Conservation (phyloP, 2,113 vertebrate species). For the Falcunculus frontatus region DNA sequence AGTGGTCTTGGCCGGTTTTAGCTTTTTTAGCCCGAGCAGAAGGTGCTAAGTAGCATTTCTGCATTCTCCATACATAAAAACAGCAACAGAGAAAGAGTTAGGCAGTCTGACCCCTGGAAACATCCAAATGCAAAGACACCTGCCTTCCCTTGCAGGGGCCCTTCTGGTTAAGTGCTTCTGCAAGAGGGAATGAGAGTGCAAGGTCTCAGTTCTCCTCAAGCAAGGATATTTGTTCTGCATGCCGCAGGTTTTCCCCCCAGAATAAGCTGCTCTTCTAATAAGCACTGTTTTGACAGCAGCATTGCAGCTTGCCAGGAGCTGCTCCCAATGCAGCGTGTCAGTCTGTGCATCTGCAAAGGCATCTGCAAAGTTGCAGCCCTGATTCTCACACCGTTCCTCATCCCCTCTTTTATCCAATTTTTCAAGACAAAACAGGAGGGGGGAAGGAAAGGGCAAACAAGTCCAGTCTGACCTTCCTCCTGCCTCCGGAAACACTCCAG, state of each 20-base stretch:
- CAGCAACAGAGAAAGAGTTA: not conserved
- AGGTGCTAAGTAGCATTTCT: not conserved
- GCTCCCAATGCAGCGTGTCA: not conserved
- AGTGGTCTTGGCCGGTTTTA: not conserved
- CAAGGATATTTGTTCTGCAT: not conserved
- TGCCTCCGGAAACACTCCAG: not conserved
- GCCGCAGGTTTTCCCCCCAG: not conserved
- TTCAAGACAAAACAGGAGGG: not conserved
- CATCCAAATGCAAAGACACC: not conserved
- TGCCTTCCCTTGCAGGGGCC: not conserved
- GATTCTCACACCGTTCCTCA: not conserved
- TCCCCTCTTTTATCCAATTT: not conserved
- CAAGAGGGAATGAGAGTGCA: not conserved
- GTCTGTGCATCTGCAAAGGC: not conserved
- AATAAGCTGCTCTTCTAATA: slow-evolving; percentile 17
- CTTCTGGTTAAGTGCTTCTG: not conserved
- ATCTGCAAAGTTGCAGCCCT: not conserved
- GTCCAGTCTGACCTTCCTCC: not conserved
- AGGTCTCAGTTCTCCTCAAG: not conserved
- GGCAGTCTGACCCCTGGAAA: not conserved
- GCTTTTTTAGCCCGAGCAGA: not conserved
- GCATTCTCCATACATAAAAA: not conserved
- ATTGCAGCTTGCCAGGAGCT: slow-evolving; percentile 4
- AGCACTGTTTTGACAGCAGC: not conserved
- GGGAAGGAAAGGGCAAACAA: not conserved